Percentiles rank a stretch among this genome's conserved stretches.
Conservation (phyloP, 2,797 vertebrate species). For the Xenentodon cancila region DNA sequence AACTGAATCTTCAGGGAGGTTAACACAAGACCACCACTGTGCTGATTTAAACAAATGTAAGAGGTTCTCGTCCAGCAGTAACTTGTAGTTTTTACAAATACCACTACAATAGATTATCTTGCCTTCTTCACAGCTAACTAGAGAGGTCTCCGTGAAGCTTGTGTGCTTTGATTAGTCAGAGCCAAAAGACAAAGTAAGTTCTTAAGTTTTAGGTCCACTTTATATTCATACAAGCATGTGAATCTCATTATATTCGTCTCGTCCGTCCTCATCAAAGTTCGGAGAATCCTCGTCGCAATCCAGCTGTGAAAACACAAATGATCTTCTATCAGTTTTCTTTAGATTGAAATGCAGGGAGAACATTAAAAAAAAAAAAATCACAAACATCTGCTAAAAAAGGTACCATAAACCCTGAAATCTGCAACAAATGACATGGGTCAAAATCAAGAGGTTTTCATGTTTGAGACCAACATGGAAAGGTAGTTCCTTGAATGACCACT, state of each 20-base stretch:
- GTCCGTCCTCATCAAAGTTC: conserved; percentile 96
- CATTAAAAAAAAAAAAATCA: too few relatives aligned
- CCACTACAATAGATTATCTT: conserved; percentile 3
- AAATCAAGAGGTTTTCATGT: too few relatives aligned
- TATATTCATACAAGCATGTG: conserved; percentile 93
- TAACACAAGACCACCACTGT: conserved; percentile 37
- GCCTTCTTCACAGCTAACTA: conserved; percentile 22
- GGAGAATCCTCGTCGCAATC: conserved; percentile 94
- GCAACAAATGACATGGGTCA: too few relatives aligned
- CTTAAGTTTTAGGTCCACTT: not conserved
- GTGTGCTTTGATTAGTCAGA: conserved; percentile 30
- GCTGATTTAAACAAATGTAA: conserved; percentile 37
- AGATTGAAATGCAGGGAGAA: too few relatives aligned
- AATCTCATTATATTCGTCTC: conserved; percentile 97
- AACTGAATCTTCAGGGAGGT: conserved; percentile 29
- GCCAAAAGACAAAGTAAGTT: conserved; percentile 23
- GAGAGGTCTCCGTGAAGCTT: conserved; percentile 37
- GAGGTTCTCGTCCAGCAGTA: conserved; percentile 33
- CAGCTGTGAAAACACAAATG: conserved; percentile 77
- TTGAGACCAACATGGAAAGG: too few relatives aligned
- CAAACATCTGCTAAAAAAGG: too few relatives aligned
- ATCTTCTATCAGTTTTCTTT: too few relatives aligned
- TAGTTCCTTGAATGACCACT: too few relatives aligned
- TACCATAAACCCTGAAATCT: too few relatives aligned
- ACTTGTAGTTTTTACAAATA: conserved; percentile 38